Conservation (phyloP, 2,888 invertebrate species). For the Philaethria dido region DNA sequence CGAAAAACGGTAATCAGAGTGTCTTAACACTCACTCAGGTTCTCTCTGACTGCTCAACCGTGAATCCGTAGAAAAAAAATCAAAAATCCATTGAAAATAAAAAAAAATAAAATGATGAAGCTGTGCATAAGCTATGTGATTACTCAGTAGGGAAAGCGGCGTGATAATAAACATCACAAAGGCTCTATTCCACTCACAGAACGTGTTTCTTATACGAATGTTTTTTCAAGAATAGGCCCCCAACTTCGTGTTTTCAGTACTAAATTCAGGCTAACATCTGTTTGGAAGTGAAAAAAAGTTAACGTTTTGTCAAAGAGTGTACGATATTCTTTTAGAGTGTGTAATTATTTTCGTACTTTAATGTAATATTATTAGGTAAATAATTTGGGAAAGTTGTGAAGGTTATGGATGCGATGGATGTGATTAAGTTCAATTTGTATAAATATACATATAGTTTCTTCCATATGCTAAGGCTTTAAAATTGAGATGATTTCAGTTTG, state of each 20-base stretch:
- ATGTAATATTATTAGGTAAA: too few relatives aligned
- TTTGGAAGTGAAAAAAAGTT: slow-evolving; percentile 17
- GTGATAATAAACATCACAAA: slow-evolving; percentile 37
- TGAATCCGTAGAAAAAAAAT: too few relatives aligned
- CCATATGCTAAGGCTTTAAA: too few relatives aligned
- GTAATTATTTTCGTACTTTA: background rate
- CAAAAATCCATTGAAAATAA: too few relatives aligned
- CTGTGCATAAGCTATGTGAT: slow-evolving; percentile 1
- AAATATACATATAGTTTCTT: too few relatives aligned
- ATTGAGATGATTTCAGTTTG: too few relatives aligned
- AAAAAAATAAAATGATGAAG: background rate
- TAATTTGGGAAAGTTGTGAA: too few relatives aligned
- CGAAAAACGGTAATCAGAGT: too few relatives aligned
- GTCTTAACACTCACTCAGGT: too few relatives aligned
- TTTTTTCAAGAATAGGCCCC: slow-evolving; percentile 25
- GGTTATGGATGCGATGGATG: too few relatives aligned
- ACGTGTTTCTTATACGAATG: slow-evolving; percentile 31
- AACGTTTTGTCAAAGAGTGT: slow-evolving; percentile 7
- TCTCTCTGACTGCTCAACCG: too few relatives aligned
- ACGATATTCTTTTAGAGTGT: background rate
- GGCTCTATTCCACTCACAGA: slow-evolving; percentile 33
- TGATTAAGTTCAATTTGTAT: too few relatives aligned
- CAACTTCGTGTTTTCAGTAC: slow-evolving; percentile 19
- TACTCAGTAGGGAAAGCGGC: slow-evolving; percentile 28
- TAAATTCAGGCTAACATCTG: slow-evolving; percentile 23